Conservation (phyloP, 2,113 vertebrate species). For the Chaenocephalus aceratus region DNA sequence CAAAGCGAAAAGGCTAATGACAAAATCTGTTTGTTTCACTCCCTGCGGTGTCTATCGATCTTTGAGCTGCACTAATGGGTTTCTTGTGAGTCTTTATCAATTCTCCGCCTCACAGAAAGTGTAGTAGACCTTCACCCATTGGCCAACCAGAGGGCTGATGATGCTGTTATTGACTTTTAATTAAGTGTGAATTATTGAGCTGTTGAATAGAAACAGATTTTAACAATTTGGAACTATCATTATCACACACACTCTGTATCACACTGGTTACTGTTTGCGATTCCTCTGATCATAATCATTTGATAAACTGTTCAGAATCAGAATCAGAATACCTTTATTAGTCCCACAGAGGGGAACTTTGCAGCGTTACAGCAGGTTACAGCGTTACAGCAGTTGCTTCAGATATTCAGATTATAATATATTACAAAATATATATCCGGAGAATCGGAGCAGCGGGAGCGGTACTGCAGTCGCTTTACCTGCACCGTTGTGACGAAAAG, state of each 20-base stretch:
- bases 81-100: conserved; percentile 43
- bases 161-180: conserved; percentile 75
- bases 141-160: conserved; percentile 38
- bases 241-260: neutral
- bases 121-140: conserved; percentile 52
- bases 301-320: too few species aligned
- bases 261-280: neutral
- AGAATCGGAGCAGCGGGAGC: too few species aligned
- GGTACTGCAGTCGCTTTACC: too few species aligned
- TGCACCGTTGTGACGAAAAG: too few species aligned
- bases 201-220: conserved; percentile 22
- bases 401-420: too few species aligned
- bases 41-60: conserved; percentile 57
- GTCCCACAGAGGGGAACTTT: too few species aligned
- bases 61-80: conserved; percentile 33
- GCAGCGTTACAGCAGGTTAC: too few species aligned
- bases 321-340: too few species aligned
- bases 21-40: conserved; percentile 37
- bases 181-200: conserved; percentile 76
- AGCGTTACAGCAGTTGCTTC: too few species aligned
- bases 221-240: neutral
- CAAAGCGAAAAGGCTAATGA: conserved; percentile 8
- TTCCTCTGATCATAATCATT: neutral
- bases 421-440: too few species aligned
- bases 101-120: conserved; percentile 40